Conservation (phyloP, 2,888 invertebrate species). For the Ormyrus nitidulus region DNA sequence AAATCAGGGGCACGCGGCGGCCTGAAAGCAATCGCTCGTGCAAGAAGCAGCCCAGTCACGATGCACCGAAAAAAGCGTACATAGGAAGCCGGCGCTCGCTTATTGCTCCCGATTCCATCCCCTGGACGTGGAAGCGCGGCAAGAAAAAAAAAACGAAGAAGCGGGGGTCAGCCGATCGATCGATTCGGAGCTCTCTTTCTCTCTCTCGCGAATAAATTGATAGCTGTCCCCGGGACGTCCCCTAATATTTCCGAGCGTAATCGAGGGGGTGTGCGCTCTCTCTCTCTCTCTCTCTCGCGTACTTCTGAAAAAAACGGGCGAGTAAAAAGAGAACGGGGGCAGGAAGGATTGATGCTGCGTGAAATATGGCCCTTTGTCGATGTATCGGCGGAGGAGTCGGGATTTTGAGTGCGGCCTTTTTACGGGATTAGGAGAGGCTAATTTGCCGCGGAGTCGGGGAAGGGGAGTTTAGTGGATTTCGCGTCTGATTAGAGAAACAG, state of each 20-base stretch:
- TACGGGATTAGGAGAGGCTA: too few relatives aligned
- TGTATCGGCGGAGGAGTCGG: too few relatives aligned
- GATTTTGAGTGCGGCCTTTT: too few relatives aligned
- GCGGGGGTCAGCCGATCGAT: slow-evolving; percentile 60
- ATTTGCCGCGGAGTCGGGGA: background rate
- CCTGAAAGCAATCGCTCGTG: background rate
- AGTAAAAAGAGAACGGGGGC: background rate
- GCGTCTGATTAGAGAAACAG: background rate
- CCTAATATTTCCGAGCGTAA: slow-evolving; percentile 76
- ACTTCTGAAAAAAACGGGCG: slow-evolving; percentile 52
- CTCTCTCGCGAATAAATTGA: slow-evolving; percentile 72
- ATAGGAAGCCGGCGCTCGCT: slow-evolving; percentile 1
- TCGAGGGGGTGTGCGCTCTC: slow-evolving; percentile 73
- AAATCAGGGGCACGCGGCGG: slow-evolving; percentile 33
- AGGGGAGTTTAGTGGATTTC: background rate
- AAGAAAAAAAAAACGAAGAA: slow-evolving; percentile 23
- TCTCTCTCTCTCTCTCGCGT: slow-evolving; percentile 52
- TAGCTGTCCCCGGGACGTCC: slow-evolving; percentile 75
- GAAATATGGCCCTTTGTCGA: too few relatives aligned
- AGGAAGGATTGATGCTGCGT: too few relatives aligned
- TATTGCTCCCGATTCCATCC: slow-evolving; percentile 21
- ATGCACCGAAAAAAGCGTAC: background rate
- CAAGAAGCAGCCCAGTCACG: slow-evolving; percentile 34
- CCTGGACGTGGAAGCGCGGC: background rate
- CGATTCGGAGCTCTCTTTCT: slow-evolving; percentile 19